Evolutionary conservation across 2,888 invertebrate genomes (phyloP), one percentile per base, ranked within the genome.

Genomic region (Mesoligia furuncula): DNA sequence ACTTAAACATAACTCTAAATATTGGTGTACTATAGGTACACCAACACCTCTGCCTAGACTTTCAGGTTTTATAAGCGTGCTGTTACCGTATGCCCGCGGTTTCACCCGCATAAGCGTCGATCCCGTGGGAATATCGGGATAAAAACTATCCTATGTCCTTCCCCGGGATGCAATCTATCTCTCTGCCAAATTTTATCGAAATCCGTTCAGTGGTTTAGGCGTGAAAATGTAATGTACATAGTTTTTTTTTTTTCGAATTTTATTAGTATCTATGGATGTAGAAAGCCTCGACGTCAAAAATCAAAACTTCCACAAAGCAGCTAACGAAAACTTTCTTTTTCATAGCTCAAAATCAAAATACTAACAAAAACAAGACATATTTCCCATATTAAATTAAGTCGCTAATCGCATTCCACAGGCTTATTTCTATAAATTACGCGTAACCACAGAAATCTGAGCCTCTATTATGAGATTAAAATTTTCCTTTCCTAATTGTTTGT

Each of bases 371-470:
- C 1, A 31, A n/a, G 24, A 13, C 24, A 36, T 69, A 62, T 54
- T 66, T 24, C 57, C 13, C 36, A 59, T 78, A 85, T 85, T 85
- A 31, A 85, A 84, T 83, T 75, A 79, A 69, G 11, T 59, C n/a
- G 27, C 24, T 80, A 87, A 87, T 88, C 75, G 66, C 36, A 61
- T 86, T 86, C 51, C 42, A 42, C 39, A n/a, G 70, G 68, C 61
- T 80, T 77, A 66, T 85, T 75, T 70, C 42, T 66, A 20, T n/a
- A 24, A 74, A 70, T 83, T 69, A 67, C 75, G 70, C 75, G 70
- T 79, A 75, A 87, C 85, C 73, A 72, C 62, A 59, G 77, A 79
- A 87, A 88, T 87, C 85, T 75, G 85, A 85, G 74, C 68, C 75
- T 15, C 51, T 51, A 20, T 87, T 87, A 88, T 73, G 64, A 72